phyloP scores from a whole-genome alignment of 92 coral and sea anemone species.

The Porites cylindrica region DNA sequence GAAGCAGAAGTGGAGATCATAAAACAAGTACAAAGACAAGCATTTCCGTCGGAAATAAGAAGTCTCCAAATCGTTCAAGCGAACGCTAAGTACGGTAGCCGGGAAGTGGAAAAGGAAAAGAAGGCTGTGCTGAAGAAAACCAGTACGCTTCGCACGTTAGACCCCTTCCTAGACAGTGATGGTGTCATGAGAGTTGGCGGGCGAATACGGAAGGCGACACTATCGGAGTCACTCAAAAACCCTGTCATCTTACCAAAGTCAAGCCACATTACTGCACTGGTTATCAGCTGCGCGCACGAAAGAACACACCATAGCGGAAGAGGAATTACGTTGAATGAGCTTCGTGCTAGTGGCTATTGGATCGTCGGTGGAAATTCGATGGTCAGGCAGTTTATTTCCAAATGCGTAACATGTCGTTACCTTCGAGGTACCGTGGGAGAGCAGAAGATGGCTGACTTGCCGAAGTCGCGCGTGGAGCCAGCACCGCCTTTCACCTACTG shows the following conservation, averaged over 20 bases:
- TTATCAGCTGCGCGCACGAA: constrained; percentile 53
- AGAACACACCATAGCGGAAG: constrained; percentile 65
- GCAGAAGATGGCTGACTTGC: too few species aligned
- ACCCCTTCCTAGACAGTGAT: constrained; percentile 58
- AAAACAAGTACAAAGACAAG: constrained; percentile 52
- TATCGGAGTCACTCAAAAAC: constrained; percentile 31
- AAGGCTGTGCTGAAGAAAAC: constrained; percentile 50
- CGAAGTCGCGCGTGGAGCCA: too few species aligned
- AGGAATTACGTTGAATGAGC: constrained; percentile 59
- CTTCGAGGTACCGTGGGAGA: too few species aligned
- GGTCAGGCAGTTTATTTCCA: constrained; percentile 54
- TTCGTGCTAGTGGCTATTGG: constrained; percentile 64
- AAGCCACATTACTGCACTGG: constrained; percentile 46
- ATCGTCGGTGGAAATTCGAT: constrained; percentile 58
- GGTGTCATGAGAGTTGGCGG: constrained; percentile 66
- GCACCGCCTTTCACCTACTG: too few species aligned
- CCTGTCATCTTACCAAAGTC: constrained; percentile 67
- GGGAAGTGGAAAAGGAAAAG: constrained; percentile 62
- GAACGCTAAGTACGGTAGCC: constrained; percentile 36
- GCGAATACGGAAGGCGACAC: constrained; percentile 54
- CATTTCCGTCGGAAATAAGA: constrained; percentile 58
- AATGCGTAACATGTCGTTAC: too few species aligned
- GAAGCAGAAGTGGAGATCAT: constrained; percentile 62
- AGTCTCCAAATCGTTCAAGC: constrained; percentile 57
- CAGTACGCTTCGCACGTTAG: constrained; percentile 46